Evolutionary conservation across 2,113 vertebrate genomes (phyloP), one percentile per base, ranked within the genome.

Genomic region (Eolophus roseicapilla): DNA sequence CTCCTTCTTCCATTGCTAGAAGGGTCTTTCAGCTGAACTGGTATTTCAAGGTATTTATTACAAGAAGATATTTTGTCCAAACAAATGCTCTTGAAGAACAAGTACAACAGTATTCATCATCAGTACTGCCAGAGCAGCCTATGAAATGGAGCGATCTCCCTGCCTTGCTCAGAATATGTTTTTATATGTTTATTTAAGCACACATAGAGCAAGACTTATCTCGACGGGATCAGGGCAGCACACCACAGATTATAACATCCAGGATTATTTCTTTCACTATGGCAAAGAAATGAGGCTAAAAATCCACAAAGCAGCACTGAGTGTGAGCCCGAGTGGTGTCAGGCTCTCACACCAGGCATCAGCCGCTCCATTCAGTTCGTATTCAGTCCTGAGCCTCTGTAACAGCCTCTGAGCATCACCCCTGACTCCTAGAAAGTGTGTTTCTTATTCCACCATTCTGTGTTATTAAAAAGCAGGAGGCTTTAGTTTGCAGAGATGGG

Each of bases 21-120:
- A 79, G 11, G 5, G 19, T 16, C 29, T 88, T 80, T 77, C 59
- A 63, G 86, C 31, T 86, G 68, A 85, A 91, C 73, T 10, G 47
- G 17, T 43, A 46, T 52, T 83, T 92, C 52, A 82, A 64, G 33
- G 59, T 39, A 74, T 75, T 11, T 82, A 77, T 86, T 93, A 91
- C 83, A 59, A 55, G 35, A 77, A 69, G 52, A 16, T 65, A 25
- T 84, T 71, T 80, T 57, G 35, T 44, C 46, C n/a, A 18, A 50
- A 53, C 69, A 68, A 67, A 43, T 33, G 25, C n/a, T 41, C 44
- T 35, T 28, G n/a, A 52, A 49, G 46, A 68, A 47, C 11, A 20
- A 24, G 14, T 12, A 2, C 9, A 28, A 17, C 1, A 67, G 39
- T 21, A 24, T 17, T 17, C 52, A 77, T 13, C 21, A 50, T 55